phyloP scores from a whole-genome alignment of 2,888 invertebrate genomes.

The Xylophagus ater region DNA sequence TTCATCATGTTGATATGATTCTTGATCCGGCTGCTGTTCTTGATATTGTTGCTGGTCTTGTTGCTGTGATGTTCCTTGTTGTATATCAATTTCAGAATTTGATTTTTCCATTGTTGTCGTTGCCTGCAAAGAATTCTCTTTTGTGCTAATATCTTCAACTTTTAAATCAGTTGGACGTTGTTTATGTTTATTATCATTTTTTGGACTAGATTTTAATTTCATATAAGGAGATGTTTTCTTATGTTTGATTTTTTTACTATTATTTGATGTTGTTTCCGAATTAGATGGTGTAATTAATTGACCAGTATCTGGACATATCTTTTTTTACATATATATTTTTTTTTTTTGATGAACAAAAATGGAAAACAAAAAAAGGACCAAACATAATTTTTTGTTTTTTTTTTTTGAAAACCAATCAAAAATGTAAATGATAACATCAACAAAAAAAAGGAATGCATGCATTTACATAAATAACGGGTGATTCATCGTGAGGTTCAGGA shows the following conservation, averaged over 20 bases:
- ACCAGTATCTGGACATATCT: conserved; percentile 36
- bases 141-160: conserved; percentile 10
- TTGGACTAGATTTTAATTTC: conserved; percentile 29
- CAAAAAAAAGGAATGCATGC: too few relatives aligned
- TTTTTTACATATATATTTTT: conserved; percentile 1
- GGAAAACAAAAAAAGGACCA: too few relatives aligned
- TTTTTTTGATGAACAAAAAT: neutral
- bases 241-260: conserved; percentile 35
- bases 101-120: conserved; percentile 16
- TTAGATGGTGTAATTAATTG: conserved; percentile 30
- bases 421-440: too few relatives aligned
- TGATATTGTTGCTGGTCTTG: conserved; percentile 5
- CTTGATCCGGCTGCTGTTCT: neutral
- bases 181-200: conserved; percentile 19
- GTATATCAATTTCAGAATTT: neutral
- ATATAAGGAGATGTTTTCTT: conserved; percentile 33
- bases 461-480: too few relatives aligned
- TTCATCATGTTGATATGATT: neutral
- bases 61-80: conserved; percentile 8
- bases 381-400: too few relatives aligned
- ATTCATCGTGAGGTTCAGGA: too few relatives aligned
- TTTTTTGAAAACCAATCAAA: too few relatives aligned
- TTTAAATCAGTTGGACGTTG: conserved; percentile 7
- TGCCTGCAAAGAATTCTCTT: conserved; percentile 2
- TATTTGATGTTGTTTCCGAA: conserved; percentile 33